Evolutionary conservation across 2,113 vertebrate species (phyloP).

Genomic region (Oreotrochilus melanogaster): DNA sequence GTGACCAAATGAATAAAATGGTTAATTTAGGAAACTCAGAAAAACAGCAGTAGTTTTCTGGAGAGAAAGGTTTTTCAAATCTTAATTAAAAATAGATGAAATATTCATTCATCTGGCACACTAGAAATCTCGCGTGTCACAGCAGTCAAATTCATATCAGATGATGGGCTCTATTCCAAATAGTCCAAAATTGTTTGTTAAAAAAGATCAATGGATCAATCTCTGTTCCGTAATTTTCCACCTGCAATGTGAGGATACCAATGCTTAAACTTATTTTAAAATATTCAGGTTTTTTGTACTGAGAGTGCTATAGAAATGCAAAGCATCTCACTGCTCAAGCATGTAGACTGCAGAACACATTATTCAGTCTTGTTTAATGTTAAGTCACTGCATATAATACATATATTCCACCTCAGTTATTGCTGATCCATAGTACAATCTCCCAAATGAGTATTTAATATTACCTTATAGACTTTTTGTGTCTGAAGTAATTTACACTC

Average conservation of each 20-base stretch:
- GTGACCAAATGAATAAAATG: neutral
- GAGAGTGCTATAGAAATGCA: neutral
- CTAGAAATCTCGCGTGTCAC: neutral
- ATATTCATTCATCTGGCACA: neutral
- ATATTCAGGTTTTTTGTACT: neutral
- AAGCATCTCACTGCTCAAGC: neutral
- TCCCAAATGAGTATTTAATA: neutral
- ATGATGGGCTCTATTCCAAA: neutral
- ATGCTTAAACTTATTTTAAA: neutral
- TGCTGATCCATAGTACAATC: neutral
- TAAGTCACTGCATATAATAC: neutral
- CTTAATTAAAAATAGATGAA: neutral
- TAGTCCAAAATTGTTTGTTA: neutral
- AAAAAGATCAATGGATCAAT: neutral
- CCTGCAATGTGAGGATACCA: neutral
- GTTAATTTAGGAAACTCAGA: neutral
- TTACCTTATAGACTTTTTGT: neutral
- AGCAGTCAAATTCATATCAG: neutral
- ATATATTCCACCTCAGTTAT: neutral
- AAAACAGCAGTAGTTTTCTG: neutral
- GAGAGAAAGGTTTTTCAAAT: neutral
- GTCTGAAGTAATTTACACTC: neutral
- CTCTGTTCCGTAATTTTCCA: neutral
- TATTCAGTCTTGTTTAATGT: neutral
- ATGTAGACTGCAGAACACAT: neutral